Evolutionary conservation across 2,888 invertebrate genomes (phyloP), one percentile per base, ranked within the genome.

Genomic region (Carabus problematicus): DNA sequence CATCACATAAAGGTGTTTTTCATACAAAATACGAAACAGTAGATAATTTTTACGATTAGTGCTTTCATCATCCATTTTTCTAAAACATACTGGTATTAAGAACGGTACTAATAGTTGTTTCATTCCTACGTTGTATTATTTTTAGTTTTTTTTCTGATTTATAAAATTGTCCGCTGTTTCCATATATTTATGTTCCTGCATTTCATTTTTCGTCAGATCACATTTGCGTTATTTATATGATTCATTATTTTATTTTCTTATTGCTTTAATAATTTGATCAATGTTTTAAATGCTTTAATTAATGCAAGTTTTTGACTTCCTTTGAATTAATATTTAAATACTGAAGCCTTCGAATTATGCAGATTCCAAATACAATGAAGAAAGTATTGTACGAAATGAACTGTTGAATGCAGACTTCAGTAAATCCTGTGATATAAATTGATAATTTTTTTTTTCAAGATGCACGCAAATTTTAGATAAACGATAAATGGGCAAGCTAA

Each of bases 361-460:
- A 52, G 19, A 52, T 3, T 18, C 7, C 16, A 47, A 47, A 64
- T 11, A 42, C 41, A 54, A 14, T 3, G 14, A n/a, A 39, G 11
- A 40, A 45, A 42, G 56, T n/a, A 52, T n/a, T n/a, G n/a, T n/a
- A n/a, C n/a, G n/a, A n/a, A n/a, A n/a, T n/a, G n/a, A n/a, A n/a
- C n/a, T n/a, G n/a, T n/a, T n/a, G n/a, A n/a, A n/a, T n/a, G n/a
- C n/a, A 62, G 54, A 52, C 60, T 69, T 69, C 69, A 61, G 69
- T 69, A 69, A 62, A 47, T 56, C 69, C 69, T 69, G 69, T 69
- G 69, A 66, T 63, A 62, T 66, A 70, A 56, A 62, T 59, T 62
- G 60, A 60, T 69, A 60, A 71, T 67, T 58, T 63, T 55, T 60
- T 54, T 64, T 70, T 62, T 40, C 64, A 66, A 60, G 52, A 70